Base-by-base conservation (phyloP, 2,888 invertebrate genomes). In the Cetonia aurata region DNA sequence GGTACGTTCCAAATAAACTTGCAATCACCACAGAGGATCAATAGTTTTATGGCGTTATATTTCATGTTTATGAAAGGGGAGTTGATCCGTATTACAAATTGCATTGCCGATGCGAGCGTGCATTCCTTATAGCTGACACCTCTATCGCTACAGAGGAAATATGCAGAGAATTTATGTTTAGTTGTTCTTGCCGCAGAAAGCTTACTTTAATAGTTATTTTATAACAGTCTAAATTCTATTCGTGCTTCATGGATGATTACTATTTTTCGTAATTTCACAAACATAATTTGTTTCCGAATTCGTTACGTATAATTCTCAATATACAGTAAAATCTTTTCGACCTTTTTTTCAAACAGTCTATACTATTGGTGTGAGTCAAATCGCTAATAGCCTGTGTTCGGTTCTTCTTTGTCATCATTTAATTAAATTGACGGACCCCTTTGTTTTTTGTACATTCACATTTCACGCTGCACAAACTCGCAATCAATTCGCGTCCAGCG, bases 1-100 rank as follows among this genome's bases (percentile, higher is more conserved):
- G 78, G 77, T 77, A 79, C 76, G 75, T 73, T 76, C 75, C 76
- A 76, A 79, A 80, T 79, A 69, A 71, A 71, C 62, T 48, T 37
- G 56, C 44, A 67, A 52, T 71, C 65, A 42, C 71, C 71, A 42
- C 59, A 59, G 44, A 67, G 71, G 77, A 77, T 77, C 77, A 75
- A 77, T 77, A 75, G 74, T 68, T 71, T 76, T 75, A 71, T 71
- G 59, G 71, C 56, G 56, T 62, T 56, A 69, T 71, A 71, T 71
- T 68, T 71, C 71, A 71, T 59, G 50, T 65, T 37, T 50, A 65
- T 65, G 17, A 52, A 65, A 50, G 37, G 62, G 62, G 37, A 48
- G 3, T 33, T 12, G n/a, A 50, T 65, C 15, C 15, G 41, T 50
- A 33, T 25, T 65, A 50, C 37, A 52, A 25, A 65, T 65, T 65